Evolutionary conservation across 2,888 invertebrate species (phyloP).

Genomic region (Drosophila algonquin): DNA sequence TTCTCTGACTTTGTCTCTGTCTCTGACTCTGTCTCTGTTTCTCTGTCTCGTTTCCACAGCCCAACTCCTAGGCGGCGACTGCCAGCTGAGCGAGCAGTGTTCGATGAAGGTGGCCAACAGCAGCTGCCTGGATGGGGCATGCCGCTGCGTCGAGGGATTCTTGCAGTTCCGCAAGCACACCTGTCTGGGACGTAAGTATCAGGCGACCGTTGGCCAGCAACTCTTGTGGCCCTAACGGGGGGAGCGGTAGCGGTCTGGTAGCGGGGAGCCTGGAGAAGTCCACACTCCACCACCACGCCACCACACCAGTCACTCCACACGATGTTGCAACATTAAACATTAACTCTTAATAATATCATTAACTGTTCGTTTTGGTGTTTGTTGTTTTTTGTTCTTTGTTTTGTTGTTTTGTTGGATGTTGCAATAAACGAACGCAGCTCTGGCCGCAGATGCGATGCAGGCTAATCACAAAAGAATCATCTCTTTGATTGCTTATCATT

Average conservation of each 20-base stretch:
- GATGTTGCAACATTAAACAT: not conserved
- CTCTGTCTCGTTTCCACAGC: constrained; percentile 42
- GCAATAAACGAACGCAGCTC: constrained; percentile 59
- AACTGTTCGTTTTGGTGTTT: constrained; percentile 53
- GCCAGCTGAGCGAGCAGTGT: constrained; percentile 92
- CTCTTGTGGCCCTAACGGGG: constrained; percentile 66
- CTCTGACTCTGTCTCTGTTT: not conserved
- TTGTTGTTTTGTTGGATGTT: constrained; percentile 52
- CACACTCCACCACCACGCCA: constrained; percentile 12
- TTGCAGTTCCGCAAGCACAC: constrained; percentile 95
- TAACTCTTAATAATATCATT: constrained; percentile 41
- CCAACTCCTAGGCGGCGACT: constrained; percentile 88
- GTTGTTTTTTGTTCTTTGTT: no score
- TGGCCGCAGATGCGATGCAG: constrained; percentile 17
- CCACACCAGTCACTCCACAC: not conserved
- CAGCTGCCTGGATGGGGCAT: constrained; percentile 92
- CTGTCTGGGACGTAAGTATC: constrained; percentile 93
- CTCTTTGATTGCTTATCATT: constrained; percentile 72
- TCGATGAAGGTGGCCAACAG: constrained; percentile 95
- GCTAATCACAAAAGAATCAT: constrained; percentile 46
- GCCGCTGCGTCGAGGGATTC: constrained; percentile 93
- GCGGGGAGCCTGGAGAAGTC: no score
- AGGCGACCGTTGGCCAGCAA: constrained; percentile 63
- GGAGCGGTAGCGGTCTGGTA: constrained; percentile 33
- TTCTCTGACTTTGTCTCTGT: not conserved